Percentiles rank a stretch among this genome's conserved stretches.
These are phyloP conservation scores for Sebastes vulpes DNA, from an alignment of 2,797 vertebrate species.

Conservation along the genomic window DNA sequence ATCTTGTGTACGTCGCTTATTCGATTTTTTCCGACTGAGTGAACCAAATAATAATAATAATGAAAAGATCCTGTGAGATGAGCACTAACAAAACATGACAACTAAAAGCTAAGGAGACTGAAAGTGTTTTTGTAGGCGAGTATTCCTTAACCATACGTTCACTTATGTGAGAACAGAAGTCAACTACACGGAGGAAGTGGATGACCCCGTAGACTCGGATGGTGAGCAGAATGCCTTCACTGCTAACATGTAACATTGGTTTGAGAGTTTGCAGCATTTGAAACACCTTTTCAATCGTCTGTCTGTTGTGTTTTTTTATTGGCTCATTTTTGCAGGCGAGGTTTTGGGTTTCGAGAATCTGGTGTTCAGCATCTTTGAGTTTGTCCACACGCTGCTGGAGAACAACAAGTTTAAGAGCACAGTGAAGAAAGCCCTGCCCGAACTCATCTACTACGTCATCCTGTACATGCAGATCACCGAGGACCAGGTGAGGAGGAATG, in stretches of 20 bases:
- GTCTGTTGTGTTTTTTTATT: neutral
- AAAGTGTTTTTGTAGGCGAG: neutral
- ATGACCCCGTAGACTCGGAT: conserved; percentile 97
- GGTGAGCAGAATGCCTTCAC: conserved; percentile 81
- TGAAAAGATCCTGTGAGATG: neutral
- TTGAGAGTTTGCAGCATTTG: neutral
- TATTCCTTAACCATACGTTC: conserved; percentile 83
- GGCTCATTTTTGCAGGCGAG: conserved; percentile 87
- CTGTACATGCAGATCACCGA: conserved; percentile 99
- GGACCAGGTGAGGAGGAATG: conserved; percentile 91
- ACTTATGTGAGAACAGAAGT: conserved; percentile 99
- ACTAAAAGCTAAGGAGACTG: neutral
- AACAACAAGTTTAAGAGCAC: conserved; percentile 98
- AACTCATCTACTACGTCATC: conserved; percentile 98
- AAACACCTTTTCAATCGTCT: neutral
- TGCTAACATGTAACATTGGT: neutral
- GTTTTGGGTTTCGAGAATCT: conserved; percentile 98
- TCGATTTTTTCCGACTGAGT: neutral
- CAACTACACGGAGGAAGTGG: conserved; percentile 98
- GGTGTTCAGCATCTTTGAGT: conserved; percentile 99
- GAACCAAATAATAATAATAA: neutral
- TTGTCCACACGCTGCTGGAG: conserved; percentile 97
- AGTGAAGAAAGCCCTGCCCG: conserved; percentile 96
- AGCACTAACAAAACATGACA: neutral
- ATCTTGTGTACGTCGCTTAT: neutral